These are phyloP conservation scores for Spatulosminthurus flaviceps DNA, from an alignment of 2,888 invertebrate genomes.

Conservation along the genomic window DNA sequence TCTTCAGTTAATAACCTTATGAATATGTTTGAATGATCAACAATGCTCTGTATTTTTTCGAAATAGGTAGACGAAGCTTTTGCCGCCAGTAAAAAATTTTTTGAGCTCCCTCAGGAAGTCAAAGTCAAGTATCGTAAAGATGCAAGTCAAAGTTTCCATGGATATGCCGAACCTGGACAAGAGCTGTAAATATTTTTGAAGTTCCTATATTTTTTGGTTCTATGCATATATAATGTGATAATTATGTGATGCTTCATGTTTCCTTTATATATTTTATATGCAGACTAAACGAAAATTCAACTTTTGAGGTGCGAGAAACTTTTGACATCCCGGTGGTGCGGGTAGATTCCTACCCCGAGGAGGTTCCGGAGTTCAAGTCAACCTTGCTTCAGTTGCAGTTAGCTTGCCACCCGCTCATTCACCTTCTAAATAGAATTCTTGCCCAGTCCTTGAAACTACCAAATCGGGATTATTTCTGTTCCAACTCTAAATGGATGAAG, in stretches of 20 bases:
- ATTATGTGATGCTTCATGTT: neutral
- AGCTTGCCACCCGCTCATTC: slow-evolving; percentile 75
- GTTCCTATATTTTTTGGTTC: too few relatives aligned
- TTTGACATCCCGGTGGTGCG: slow-evolving; percentile 42
- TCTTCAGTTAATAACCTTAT: too few relatives aligned
- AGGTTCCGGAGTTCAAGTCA: slow-evolving; percentile 75
- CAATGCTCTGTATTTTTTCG: too few relatives aligned
- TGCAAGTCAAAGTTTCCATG: slow-evolving; percentile 48
- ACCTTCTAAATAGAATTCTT: slow-evolving; percentile 71
- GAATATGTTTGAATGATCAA: too few relatives aligned
- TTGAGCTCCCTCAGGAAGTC: slow-evolving; percentile 51
- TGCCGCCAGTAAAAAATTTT: slow-evolving; percentile 54
- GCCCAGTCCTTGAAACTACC: slow-evolving; percentile 55
- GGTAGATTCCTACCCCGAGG: slow-evolving; percentile 69
- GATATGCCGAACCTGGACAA: slow-evolving; percentile 56
- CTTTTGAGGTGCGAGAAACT: slow-evolving; percentile 39
- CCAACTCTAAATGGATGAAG: slow-evolving; percentile 46
- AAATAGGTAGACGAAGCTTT: slow-evolving; percentile 58
- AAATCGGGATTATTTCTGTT: slow-evolving; percentile 57
- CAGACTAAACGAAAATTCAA: slow-evolving; percentile 32
- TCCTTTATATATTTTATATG: neutral
- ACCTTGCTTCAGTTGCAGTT: slow-evolving; percentile 75
- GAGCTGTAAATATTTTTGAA: slow-evolving; percentile 54
- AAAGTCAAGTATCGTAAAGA: slow-evolving; percentile 56
- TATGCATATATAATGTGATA: too few relatives aligned